Base-by-base conservation (phyloP, 2,113 vertebrate genomes). In the Vidua macroura region DNA sequence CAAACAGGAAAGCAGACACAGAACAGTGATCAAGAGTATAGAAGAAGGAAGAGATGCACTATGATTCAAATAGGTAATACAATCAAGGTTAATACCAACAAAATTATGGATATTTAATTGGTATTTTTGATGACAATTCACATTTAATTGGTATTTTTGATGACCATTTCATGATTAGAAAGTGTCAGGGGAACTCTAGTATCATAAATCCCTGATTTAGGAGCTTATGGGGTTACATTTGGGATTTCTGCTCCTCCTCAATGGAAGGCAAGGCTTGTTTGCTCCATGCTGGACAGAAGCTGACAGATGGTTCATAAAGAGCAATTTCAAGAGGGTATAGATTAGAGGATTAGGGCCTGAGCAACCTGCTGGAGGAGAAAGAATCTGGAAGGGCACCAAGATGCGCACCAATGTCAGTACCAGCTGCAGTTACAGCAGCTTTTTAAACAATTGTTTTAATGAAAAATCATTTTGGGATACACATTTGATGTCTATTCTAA, bases 361-460 rank as follows among this genome's bases (percentile, higher is more conserved):
- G 68, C 59, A 80, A 96, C 80, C 64, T 88, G 51, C 48, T 81
- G 35, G 68, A 86, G 63, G 39, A 93, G 35, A 35, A 55, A 63
- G 55, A 59, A 48, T 86, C 68, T 95, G 80, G 80, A 92, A 81
- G 59, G 39, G 55, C 83, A 90, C 35, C 60, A 90, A 88, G 41
- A 66, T 75, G 21, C 37, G 25, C 55, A 86, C 27, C 35, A 76
- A 27, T 51, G 49, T 60, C 78, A 85, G 53, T 17, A 85, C 25
- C 74, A 93, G 70, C 76, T 83, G 83, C 46, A 83, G 60, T 81
- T 75, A 72, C 30, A 90, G 59, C 48, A 78, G 59, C 22, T 90
- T 92, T 83, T 70, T 64, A 86, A 95, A 75, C 37, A 81, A 52
- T 68, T 72, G 55, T 60, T 92, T 90, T 88, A 92, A 86, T 75